Conservation (phyloP, 1,140 invertebrate genomes). For the Paramacrobiotus metropolitanus region DNA sequence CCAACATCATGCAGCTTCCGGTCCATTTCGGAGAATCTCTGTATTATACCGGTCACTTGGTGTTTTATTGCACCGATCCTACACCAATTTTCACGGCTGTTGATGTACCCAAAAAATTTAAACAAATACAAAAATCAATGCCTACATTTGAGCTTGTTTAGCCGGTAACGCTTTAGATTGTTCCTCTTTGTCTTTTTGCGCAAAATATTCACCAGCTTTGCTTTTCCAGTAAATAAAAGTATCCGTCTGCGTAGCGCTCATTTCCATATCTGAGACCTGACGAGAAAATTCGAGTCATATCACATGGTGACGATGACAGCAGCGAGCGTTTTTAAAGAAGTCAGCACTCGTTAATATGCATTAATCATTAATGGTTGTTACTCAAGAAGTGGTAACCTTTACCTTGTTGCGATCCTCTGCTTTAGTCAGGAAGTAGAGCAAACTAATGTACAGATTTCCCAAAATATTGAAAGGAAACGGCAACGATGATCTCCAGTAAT, state of each 20-base stretch:
- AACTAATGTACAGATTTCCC: neutral
- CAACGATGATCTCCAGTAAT: neutral
- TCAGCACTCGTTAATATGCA: too few species aligned
- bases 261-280: too few species aligned
- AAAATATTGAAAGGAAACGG: neutral
- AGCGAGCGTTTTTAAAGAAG: too few species aligned
- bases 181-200: neutral
- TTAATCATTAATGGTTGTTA: too few species aligned
- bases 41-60: neutral
- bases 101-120: neutral
- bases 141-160: neutral
- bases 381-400: too few species aligned
- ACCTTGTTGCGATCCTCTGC: too few species aligned
- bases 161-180: neutral
- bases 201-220: neutral
- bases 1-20: neutral
- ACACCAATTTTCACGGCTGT: neutral
- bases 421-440: neutral
- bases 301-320: too few species aligned
- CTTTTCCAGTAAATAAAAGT: slow-evolving; percentile 2
- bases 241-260: neutral
- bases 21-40: neutral
- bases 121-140: neutral
- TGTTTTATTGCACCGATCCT: neutral
- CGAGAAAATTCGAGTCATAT: too few species aligned